A percentile compares a stretch with the other conserved stretches of the same genome.
phyloP scores from a whole-genome alignment of 2,888 invertebrate species.

The Dryobota labecula region DNA sequence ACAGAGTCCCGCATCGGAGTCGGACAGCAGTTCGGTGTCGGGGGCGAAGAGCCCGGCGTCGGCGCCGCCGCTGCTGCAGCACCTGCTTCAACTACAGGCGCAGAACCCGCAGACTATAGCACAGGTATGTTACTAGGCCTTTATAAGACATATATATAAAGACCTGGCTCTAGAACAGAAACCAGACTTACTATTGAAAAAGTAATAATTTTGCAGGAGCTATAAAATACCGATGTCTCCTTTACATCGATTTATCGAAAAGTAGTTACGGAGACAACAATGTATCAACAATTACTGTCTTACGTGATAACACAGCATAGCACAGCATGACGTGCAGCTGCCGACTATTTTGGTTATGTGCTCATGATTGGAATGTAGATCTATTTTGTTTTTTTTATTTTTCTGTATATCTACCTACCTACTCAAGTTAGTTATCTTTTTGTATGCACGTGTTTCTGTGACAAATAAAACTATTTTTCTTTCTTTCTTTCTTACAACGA shows the following conservation, averaged over 20 bases:
- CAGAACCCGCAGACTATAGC: constrained; percentile 87
- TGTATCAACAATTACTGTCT: neutral
- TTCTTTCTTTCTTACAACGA: too few species aligned
- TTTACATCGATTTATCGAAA: neutral
- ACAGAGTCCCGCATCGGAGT: constrained; percentile 93
- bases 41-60: constrained; percentile 89
- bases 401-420: too few species aligned
- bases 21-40: constrained; percentile 92
- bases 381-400: too few species aligned
- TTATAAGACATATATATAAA: neutral
- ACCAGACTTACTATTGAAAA: neutral
- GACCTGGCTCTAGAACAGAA: neutral
- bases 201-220: neutral
- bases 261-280: neutral
- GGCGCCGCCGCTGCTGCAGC: constrained; percentile 85
- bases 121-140: constrained; percentile 75
- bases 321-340: too few species aligned
- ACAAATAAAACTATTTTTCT: too few species aligned
- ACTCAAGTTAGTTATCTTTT: too few species aligned
- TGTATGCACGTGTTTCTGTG: too few species aligned
- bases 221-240: neutral
- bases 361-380: too few species aligned
- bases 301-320: too few species aligned
- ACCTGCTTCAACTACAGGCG: constrained; percentile 85
- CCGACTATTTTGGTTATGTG: too few species aligned